A percentile compares a stretch with the other conserved stretches of the same genome.
Conservation (phyloP, 2,888 invertebrate genomes). For the Nudaria mundana region DNA sequence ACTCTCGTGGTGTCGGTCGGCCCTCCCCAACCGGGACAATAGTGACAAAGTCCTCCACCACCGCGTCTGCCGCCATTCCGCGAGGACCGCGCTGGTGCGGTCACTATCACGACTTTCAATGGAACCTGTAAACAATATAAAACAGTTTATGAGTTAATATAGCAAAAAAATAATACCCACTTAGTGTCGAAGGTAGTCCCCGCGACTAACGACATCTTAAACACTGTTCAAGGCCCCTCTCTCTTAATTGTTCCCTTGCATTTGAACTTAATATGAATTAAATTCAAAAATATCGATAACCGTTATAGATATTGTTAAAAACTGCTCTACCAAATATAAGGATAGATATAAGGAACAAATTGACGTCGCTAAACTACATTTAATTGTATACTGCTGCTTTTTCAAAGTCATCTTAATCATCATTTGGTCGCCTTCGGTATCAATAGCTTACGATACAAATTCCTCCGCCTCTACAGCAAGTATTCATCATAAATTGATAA, state of each 20-base stretch:
- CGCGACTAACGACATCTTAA: constrained; percentile 54
- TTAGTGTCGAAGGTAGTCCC: constrained; percentile 41
- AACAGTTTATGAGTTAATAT: constrained; percentile 61
- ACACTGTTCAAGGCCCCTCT: constrained; percentile 62
- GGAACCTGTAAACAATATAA: constrained; percentile 71
- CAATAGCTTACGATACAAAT: constrained; percentile 19
- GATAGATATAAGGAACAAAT: constrained; percentile 11
- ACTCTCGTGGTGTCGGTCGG: constrained; percentile 56
- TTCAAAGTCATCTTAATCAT: constrained; percentile 12
- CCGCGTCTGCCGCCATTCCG: constrained; percentile 73
- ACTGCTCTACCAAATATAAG: constrained; percentile 31
- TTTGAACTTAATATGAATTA: constrained; percentile 52
- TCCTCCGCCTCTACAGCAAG: constrained; percentile 13
- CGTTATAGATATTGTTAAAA: constrained; percentile 30
- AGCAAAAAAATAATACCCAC: constrained; percentile 61
- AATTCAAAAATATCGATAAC: constrained; percentile 29
- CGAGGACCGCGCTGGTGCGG: constrained; percentile 54
- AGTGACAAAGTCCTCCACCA: constrained; percentile 79
- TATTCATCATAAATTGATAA: constrained; percentile 22
- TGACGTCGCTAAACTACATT: not conserved
- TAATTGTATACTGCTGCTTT: constrained; percentile 7
- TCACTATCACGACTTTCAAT: constrained; percentile 51
- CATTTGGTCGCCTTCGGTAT: constrained; percentile 1
- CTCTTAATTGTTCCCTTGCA: constrained; percentile 66
- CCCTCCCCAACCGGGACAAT: constrained; percentile 81